Base-by-base conservation (phyloP, 92 coral and sea anemone species). In the Meandrina meandrites region DNA sequence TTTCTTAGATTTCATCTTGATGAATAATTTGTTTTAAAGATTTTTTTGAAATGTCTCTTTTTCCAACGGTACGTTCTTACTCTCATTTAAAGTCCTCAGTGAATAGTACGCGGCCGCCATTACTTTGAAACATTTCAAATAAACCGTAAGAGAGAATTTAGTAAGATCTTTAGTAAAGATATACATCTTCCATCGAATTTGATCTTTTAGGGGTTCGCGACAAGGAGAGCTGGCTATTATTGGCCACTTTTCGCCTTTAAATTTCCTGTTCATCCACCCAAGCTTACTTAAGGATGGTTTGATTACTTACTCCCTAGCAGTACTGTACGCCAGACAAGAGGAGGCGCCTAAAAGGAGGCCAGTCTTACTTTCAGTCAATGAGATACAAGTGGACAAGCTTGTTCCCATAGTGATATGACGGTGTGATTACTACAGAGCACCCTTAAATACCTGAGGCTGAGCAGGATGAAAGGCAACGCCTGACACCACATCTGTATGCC, bases 381-480 rank as follows among this genome's bases (percentile, higher is more conserved):
- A 48, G 17, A 66, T 27, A 27, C 5, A 66, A 17, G 35, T 14
- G 2, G 35, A 27, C 8, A 17, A 66, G 34, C 34, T 5, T 27
- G 71, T 66, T 66, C 34, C 18, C 71, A 27, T 66, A 17, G 73
- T 48, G 35, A 60, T 31, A 48, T 21, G 47, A 82, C 45, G 24
- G 24, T 36, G 70, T 58, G 16, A 66, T 66, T 66, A 13, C 31
- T 15, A 64, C 11, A 50, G 64, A 47, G 35, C 77, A 54, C 62
- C 22, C 27, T 36, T 51, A 12, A 36, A 17, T 84, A 97, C 99
- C 99, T 97, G 97, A 37, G 96, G 94, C 57, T 40, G 67, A 31
- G 91, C 92, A 4, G 99, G 99, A 84, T 95, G 97, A 67, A 97
- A 95, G 9, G 96, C 95, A 35, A 97, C 99, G 84, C 93, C 98